phyloP scores from a whole-genome alignment of 2,888 invertebrate species.

The Dromius quadrimaculatus region DNA sequence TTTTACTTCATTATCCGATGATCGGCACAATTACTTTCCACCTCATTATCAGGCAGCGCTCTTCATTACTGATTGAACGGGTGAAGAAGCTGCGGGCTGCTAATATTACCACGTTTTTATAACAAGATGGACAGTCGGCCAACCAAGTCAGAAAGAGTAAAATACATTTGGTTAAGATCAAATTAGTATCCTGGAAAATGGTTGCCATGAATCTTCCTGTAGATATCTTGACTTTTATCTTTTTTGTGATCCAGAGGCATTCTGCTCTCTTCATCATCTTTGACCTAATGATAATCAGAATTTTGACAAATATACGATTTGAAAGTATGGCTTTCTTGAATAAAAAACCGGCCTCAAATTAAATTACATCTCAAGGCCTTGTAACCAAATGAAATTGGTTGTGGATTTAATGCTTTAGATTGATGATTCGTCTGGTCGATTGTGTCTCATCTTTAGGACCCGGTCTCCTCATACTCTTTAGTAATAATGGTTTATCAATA shows the following conservation, averaged over 20 bases:
- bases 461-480: slow-evolving; percentile 1
- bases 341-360: too few species aligned
- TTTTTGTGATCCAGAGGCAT: too few species aligned
- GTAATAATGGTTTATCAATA: slow-evolving; percentile 51
- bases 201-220: too few species aligned
- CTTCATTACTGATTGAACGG: slow-evolving; percentile 46
- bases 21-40: slow-evolving; percentile 47
- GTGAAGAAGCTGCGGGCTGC: slow-evolving; percentile 39
- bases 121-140: slow-evolving; percentile 39
- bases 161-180: too few species aligned
- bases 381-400: not conserved
- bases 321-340: too few species aligned
- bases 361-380: too few species aligned
- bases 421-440: not conserved
- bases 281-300: too few species aligned
- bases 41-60: slow-evolving; percentile 42
- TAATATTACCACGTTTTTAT: slow-evolving; percentile 43
- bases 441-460: slow-evolving; percentile 29
- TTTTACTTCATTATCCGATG: slow-evolving; percentile 19
- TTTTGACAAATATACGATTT: too few species aligned
- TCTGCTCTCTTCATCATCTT: too few species aligned
- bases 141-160: too few species aligned
- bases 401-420: not conserved
- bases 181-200: too few species aligned
- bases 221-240: too few species aligned